These are phyloP conservation scores for Mobula birostris DNA, from an alignment of 2,113 vertebrate genomes.

Conservation along the genomic window DNA sequence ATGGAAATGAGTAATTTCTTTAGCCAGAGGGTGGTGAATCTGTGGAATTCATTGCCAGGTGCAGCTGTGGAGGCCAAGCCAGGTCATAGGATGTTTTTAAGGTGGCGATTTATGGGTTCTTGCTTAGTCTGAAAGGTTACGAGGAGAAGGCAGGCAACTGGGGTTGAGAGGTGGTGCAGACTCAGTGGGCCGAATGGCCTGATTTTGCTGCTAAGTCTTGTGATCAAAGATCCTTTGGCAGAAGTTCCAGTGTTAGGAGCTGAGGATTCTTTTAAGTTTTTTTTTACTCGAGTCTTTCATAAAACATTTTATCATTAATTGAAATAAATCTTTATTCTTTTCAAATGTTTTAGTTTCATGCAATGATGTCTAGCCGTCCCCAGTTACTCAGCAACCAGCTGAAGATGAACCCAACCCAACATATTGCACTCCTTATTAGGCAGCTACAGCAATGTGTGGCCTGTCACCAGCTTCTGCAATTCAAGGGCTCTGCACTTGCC, in stretches of 20 bases:
- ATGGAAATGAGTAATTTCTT: no score
- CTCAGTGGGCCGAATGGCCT: no score
- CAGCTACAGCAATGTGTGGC: constrained; percentile 81
- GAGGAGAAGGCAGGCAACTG: no score
- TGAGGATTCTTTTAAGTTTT: neutral
- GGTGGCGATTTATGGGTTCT: no score
- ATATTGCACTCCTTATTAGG: constrained; percentile 71
- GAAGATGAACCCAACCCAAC: constrained; percentile 72
- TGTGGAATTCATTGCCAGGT: no score
- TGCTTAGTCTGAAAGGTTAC: no score
- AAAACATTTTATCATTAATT: neutral
- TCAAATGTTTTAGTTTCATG: constrained; percentile 70
- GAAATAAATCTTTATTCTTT: neutral
- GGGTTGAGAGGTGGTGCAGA: no score
- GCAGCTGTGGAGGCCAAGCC: no score
- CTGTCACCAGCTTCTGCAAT: constrained; percentile 72
- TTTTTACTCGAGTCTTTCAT: neutral
- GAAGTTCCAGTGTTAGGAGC: neutral
- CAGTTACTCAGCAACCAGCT: constrained; percentile 61
- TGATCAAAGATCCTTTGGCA: no score
- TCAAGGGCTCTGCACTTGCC: constrained; percentile 87
- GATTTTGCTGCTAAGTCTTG: no score
- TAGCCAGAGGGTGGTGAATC: no score
- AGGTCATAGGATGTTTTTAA: no score
- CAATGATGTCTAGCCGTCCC: constrained; percentile 69